These are phyloP conservation scores for Orientallactaga sibirica DNA, from an alignment of 2,797 vertebrate species.

Conservation along the genomic window DNA sequence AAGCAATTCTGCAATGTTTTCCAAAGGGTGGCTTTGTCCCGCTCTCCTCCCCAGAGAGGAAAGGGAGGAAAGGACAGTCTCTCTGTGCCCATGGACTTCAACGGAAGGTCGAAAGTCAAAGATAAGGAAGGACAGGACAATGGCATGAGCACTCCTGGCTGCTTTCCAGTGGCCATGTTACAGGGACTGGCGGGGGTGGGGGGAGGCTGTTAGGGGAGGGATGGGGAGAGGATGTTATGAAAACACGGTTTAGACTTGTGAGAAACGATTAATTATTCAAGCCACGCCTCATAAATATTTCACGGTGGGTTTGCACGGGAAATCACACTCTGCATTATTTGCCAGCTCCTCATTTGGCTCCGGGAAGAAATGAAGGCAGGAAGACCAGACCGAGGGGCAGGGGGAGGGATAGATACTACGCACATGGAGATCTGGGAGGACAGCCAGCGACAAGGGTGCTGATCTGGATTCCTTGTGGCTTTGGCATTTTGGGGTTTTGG, in stretches of 20 bases:
- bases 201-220: neutral
- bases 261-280: constrained; percentile 86
- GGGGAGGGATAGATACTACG: neutral
- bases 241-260: constrained; percentile 75
- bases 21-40: neutral
- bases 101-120: neutral
- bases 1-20: neutral
- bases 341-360: constrained; percentile 58
- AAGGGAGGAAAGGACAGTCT: neutral
- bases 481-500: neutral
- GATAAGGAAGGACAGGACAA: neutral
- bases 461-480: neutral
- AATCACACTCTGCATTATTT: constrained; percentile 65
- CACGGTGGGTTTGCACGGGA: constrained; percentile 65
- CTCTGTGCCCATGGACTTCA: neutral
- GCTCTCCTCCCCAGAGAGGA: neutral
- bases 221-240: constrained; percentile 31
- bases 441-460: neutral
- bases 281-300: constrained; percentile 82
- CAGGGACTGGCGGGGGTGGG: neutral
- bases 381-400: neutral
- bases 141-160: neutral
- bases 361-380: neutral
- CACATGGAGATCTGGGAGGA: neutral
- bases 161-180: neutral